phyloP scores from a whole-genome alignment of 2,888 invertebrate genomes.

The Archips xylosteana region DNA sequence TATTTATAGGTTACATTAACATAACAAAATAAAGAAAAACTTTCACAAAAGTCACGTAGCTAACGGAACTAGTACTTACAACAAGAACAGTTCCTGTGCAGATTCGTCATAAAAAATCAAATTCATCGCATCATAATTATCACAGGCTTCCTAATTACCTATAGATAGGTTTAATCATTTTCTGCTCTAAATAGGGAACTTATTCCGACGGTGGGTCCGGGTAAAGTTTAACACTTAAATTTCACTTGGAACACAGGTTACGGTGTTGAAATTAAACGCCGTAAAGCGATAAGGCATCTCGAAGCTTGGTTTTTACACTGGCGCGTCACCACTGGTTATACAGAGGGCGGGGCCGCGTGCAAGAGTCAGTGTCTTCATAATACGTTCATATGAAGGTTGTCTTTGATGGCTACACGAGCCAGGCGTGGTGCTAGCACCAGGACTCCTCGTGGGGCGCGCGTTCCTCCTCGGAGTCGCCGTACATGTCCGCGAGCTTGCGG shows the following conservation, averaged over 20 bases:
- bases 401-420: slow-evolving; percentile 77
- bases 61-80: slow-evolving; percentile 45
- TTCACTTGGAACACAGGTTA: slow-evolving; percentile 49
- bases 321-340: slow-evolving; percentile 40
- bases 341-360: slow-evolving; percentile 43
- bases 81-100: slow-evolving; percentile 43
- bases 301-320: slow-evolving; percentile 51
- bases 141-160: slow-evolving; percentile 58
- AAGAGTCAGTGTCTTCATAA: slow-evolving; percentile 44
- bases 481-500: slow-evolving; percentile 97
- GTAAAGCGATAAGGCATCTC: slow-evolving; percentile 73
- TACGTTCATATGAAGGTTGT: slow-evolving; percentile 50
- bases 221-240: slow-evolving; percentile 49
- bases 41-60: slow-evolving; percentile 23
- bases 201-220: slow-evolving; percentile 59
- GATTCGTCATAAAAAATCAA: slow-evolving; percentile 41
- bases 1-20: slow-evolving; percentile 2
- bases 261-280: slow-evolving; percentile 48
- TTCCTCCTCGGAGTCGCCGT: slow-evolving; percentile 95
- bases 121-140: slow-evolving; percentile 54
- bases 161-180: slow-evolving; percentile 45
- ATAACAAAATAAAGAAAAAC: slow-evolving; percentile 10
- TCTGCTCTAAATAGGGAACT: slow-evolving; percentile 41
- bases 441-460: slow-evolving; percentile 92
- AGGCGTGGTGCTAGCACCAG: slow-evolving; percentile 90